phyloP scores from a whole-genome alignment of 2,888 invertebrate genomes.

The Melinaea menophilus region DNA sequence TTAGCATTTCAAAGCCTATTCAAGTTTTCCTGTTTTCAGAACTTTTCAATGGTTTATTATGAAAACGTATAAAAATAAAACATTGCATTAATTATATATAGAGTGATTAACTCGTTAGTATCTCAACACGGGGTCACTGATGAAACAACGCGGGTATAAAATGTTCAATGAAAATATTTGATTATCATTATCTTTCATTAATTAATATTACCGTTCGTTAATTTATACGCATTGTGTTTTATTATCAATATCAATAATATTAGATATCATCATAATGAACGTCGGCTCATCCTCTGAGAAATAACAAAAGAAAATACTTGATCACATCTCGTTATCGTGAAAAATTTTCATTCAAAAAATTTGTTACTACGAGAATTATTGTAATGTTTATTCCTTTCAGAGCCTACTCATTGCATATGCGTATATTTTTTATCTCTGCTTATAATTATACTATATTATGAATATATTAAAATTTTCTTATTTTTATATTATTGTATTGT shows the following conservation, averaged over 20 bases:
- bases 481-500: too few relatives aligned
- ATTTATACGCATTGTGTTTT: neutral
- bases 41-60: neutral
- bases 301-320: slow-evolving; percentile 22
- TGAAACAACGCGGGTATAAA: neutral
- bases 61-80: neutral
- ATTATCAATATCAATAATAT: slow-evolving; percentile 25
- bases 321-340: slow-evolving; percentile 27
- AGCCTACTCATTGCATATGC: neutral
- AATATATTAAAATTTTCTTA: too few relatives aligned
- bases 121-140: neutral
- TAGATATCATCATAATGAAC: slow-evolving; percentile 11
- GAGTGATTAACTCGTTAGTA: neutral
- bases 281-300: slow-evolving; percentile 9
- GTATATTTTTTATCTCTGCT: too few relatives aligned
- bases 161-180: neutral
- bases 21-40: slow-evolving; percentile 9
- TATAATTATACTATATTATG: too few relatives aligned
- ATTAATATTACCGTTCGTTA: too few relatives aligned
- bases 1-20: slow-evolving; percentile 19
- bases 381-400: slow-evolving; percentile 3
- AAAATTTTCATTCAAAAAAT: slow-evolving; percentile 1
- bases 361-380: neutral
- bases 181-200: too few relatives aligned
- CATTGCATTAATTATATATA: neutral